These are phyloP conservation scores for Chamaea fasciata DNA, from an alignment of 2,113 vertebrate species.

Conservation along the genomic window DNA sequence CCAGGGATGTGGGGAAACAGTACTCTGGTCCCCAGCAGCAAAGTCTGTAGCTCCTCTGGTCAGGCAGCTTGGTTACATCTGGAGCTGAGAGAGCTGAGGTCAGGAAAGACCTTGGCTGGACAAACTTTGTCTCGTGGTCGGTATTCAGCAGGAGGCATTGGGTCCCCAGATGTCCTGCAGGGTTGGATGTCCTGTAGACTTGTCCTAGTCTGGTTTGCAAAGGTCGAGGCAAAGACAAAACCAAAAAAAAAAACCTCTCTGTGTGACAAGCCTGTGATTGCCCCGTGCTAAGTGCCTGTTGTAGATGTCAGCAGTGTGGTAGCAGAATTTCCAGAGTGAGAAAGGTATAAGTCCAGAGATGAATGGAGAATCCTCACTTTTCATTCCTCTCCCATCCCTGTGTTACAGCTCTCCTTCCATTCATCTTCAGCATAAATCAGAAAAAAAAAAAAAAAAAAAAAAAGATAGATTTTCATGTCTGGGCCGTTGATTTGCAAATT, in stretches of 20 bases:
- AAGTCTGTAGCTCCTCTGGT: neutral
- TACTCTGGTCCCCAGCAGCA: neutral
- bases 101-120: neutral
- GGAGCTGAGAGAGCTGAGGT: neutral
- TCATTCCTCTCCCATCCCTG: neutral
- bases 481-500: constrained; percentile 25
- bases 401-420: neutral
- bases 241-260: too few species aligned
- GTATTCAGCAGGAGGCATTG: rapidly evolving
- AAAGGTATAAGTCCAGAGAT: neutral
- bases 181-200: neutral
- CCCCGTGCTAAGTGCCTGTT: rapidly evolving
- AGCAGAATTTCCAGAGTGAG: neutral
- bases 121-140: neutral
- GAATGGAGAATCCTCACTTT: neutral
- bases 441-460: neutral
- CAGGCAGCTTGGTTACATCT: neutral
- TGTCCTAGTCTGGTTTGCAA: neutral
- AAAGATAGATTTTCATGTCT: neutral
- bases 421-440: neutral
- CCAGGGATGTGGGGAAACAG: neutral
- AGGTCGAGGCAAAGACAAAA: neutral
- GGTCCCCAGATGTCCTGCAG: neutral
- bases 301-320: neutral
- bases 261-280: neutral